phyloP scores from a whole-genome alignment of 2,888 invertebrate genomes.

The Corbicula japonica region DNA sequence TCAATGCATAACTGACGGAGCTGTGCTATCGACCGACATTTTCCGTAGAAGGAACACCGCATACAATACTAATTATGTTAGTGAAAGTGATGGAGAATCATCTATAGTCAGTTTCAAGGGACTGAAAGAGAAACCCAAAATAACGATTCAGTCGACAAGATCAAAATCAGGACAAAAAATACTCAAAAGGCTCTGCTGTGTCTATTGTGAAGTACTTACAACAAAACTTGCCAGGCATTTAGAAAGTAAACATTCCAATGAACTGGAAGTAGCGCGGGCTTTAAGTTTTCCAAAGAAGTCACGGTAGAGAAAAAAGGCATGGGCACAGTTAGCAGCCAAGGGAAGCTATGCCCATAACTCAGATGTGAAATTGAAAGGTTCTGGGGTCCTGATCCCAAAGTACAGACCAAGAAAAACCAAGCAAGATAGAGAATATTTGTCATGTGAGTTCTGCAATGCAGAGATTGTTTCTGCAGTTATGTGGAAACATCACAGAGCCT shows the following conservation, averaged over 20 bases:
- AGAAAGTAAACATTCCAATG: conserved; percentile 7
- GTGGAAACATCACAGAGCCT: conserved; percentile 28
- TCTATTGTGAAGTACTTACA: too few relatives aligned
- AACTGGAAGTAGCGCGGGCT: too few relatives aligned
- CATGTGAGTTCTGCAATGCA: conserved; percentile 25
- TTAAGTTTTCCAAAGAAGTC: conserved; percentile 24
- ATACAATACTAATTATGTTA: neutral
- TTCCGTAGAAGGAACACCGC: neutral
- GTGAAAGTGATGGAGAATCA: conserved; percentile 1
- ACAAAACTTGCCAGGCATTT: conserved; percentile 26
- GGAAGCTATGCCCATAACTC: conserved; percentile 28
- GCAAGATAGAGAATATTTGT: conserved; percentile 16
- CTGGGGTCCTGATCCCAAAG: conserved; percentile 28
- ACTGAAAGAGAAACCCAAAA: neutral
- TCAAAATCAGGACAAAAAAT: conserved; percentile 3
- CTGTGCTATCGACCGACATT: neutral
- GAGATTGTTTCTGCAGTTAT: conserved; percentile 6
- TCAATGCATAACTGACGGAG: conserved; percentile 1
- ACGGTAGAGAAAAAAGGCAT: conserved; percentile 15
- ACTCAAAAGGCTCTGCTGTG: too few relatives aligned
- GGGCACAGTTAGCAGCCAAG: conserved; percentile 14
- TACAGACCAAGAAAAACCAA: conserved; percentile 24
- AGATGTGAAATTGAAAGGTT: conserved; percentile 7
- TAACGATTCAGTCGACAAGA: neutral
- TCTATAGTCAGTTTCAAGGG: neutral